A percentile compares a stretch with the other conserved stretches of the same genome.
Conservation (phyloP, 2,888 invertebrate species). For the Leptarthrus brevirostris region DNA sequence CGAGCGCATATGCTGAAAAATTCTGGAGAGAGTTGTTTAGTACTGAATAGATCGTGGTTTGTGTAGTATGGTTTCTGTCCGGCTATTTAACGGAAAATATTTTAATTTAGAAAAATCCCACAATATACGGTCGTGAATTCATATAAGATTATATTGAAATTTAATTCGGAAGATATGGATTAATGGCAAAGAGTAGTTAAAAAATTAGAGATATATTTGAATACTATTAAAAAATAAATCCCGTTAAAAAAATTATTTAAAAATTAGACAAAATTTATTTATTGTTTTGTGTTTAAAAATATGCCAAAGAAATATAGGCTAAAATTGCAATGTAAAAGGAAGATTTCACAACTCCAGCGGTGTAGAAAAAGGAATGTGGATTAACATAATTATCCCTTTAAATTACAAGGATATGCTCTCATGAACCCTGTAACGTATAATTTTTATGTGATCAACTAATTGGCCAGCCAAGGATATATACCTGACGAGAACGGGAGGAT, state of each 20-base stretch:
- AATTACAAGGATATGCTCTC: conserved; percentile 1
- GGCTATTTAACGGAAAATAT: conserved; percentile 28
- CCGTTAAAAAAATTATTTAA: too few relatives aligned
- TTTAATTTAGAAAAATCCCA: conserved; percentile 10
- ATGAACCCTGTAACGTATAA: neutral
- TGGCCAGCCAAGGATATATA: neutral
- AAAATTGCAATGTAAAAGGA: too few relatives aligned
- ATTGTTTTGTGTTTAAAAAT: too few relatives aligned
- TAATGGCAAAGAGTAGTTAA: too few relatives aligned
- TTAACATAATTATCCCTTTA: neutral
- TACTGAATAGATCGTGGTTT: conserved; percentile 54
- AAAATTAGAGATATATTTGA: too few relatives aligned
- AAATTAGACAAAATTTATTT: too few relatives aligned
- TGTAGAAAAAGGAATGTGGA: too few relatives aligned
- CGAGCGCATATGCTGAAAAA: conserved; percentile 54
- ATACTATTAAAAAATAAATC: too few relatives aligned
- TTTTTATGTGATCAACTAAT: neutral
- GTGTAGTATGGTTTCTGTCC: conserved; percentile 52
- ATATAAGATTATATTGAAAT: too few relatives aligned
- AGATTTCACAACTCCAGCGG: too few relatives aligned
- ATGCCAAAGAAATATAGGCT: too few relatives aligned
- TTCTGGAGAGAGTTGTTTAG: conserved; percentile 54
- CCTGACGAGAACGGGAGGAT: neutral
- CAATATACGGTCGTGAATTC: conserved; percentile 14
- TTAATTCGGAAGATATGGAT: too few relatives aligned